Base-by-base conservation (phyloP, 2,888 invertebrate genomes). In the Platycheirus rosarum region DNA sequence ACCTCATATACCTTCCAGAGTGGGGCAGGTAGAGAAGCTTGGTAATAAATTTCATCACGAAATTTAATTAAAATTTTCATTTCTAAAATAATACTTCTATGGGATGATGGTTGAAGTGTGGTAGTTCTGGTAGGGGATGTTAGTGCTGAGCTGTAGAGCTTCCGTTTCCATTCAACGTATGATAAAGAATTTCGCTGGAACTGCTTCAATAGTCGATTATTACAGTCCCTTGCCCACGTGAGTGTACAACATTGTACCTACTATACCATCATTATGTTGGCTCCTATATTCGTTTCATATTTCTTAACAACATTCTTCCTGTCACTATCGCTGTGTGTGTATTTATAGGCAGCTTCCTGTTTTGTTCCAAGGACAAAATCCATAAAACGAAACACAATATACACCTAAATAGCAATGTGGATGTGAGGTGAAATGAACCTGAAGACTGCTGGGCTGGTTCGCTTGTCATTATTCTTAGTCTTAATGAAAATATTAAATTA, bases 51-150 rank as follows among this genome's bases (percentile, higher is more conserved):
- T 79, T 79, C 75, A 75, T 75, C 79, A 79, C 75, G 79, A 79
- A 79, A 79, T 79, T 79, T 79, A 79, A 79, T 79, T 79, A 79
- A 79, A 75, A 79, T 79, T 79, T 79, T 79, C 75, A 79, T 79
- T 79, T 75, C 79, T 79, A 79, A 79, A 69, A 79, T 79, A 79
- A 79, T 79, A 69, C 78, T 68, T 62, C 37, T 44, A 29, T 49
- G 26, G 48, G 48, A 29, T 42, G 60, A 44, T 42, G 26, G 23
- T 23, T 23, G 23, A 23, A 4, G 23, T 32, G 29, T 32, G 8
- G 7, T 7, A 32, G 5, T 2, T 3, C 5, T 8, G 8, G 32
- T 11, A 51, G 37, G 49, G 46, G 32, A 42, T 35, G 51, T 14
- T 18, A 26, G n/a, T 57, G 32, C 1, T 68, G 29, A 18, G 20